Evolutionary conservation across 2,113 vertebrate genomes (phyloP).

Genomic region (Microcebus murinus): DNA sequence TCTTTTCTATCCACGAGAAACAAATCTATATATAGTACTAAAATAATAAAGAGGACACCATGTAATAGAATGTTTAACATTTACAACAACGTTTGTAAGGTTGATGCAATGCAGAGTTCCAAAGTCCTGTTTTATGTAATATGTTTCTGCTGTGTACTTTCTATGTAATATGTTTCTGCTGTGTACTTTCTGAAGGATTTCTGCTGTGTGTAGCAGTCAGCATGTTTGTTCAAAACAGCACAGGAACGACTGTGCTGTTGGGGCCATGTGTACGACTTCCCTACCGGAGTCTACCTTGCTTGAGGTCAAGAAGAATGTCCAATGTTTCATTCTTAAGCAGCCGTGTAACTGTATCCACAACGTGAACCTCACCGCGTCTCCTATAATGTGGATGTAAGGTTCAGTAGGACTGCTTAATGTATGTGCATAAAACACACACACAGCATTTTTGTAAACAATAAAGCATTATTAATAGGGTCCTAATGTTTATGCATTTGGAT

Average conservation of each 20-base stretch:
- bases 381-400: too few relatives aligned
- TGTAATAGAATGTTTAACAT: background rate
- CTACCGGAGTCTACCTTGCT: background rate
- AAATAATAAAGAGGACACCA: background rate
- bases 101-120: background rate
- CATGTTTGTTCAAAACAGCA: background rate
- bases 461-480: background rate
- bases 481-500: background rate
- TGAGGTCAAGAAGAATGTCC: background rate
- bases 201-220: background rate
- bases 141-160: background rate
- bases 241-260: rapidly evolving
- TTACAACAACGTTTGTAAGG: background rate
- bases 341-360: background rate
- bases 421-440: rapidly evolving
- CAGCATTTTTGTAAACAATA: background rate
- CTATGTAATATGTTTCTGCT: background rate
- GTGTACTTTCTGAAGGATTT: background rate
- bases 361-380: background rate
- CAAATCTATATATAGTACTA: background rate
- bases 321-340: background rate
- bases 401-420: background rate
- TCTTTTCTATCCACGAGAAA: background rate
- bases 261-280: rapidly evolving
- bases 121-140: background rate